These are phyloP conservation scores for Cardiocondyla obscurior DNA, from an alignment of 1,140 invertebrate genomes.

Conservation along the genomic window DNA sequence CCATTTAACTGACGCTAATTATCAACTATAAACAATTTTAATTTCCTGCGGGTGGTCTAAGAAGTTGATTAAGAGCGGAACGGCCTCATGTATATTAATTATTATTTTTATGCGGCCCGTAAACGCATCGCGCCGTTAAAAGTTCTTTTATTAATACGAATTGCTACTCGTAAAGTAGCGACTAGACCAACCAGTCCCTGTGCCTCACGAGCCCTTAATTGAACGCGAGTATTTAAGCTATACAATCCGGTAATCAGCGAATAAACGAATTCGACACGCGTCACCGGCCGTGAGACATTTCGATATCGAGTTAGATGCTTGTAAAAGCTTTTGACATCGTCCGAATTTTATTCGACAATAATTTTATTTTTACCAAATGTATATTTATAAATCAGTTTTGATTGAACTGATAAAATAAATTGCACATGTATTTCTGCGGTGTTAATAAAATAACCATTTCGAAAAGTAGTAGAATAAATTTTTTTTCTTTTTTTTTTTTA, in stretches of 20 bases:
- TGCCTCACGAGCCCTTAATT: constrained; percentile 69
- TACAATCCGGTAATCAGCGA: constrained; percentile 31
- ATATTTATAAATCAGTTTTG: not conserved
- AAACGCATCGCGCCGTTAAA: constrained; percentile 63
- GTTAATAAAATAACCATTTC: not conserved
- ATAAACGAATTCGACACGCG: not conserved
- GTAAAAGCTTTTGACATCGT: not conserved
- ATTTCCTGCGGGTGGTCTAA: constrained; percentile 70
- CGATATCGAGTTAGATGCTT: not conserved
- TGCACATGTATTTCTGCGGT: not conserved
- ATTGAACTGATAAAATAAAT: not conserved
- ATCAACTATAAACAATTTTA: constrained; percentile 76
- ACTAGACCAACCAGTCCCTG: constrained; percentile 1
- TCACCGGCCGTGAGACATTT: not conserved
- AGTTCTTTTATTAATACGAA: constrained; percentile 79
- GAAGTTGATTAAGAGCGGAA: constrained; percentile 70
- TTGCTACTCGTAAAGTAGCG: constrained; percentile 71
- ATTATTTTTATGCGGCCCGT: constrained; percentile 69
- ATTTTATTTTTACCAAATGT: not conserved
- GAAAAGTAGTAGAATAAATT: not conserved
- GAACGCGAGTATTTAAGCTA: constrained; percentile 59
- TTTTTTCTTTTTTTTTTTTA: no score
- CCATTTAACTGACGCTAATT: constrained; percentile 71
- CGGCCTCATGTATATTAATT: constrained; percentile 70
- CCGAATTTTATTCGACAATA: not conserved